Evolutionary conservation across 1,140 invertebrate genomes (phyloP).

Genomic region (Agrypnia vestita): DNA sequence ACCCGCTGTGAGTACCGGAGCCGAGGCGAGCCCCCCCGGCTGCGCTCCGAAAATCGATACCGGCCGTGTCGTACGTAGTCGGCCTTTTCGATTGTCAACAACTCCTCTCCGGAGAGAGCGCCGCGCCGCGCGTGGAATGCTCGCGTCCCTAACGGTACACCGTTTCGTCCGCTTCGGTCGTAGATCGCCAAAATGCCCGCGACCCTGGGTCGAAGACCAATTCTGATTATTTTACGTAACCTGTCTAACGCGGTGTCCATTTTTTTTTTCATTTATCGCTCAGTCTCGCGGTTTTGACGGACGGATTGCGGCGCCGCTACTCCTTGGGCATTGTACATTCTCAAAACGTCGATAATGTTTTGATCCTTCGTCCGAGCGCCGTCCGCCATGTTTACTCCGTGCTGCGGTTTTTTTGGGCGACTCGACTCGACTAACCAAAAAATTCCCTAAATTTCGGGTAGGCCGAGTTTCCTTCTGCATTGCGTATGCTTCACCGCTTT

Average conservation of each 20-base stretch:
- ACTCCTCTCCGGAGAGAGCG: conserved; percentile 6
- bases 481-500: conserved; percentile 19
- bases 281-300: no score
- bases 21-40: no score
- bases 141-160: background rate
- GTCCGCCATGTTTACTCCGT: background rate
- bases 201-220: no score
- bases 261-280: background rate
- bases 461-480: conserved; percentile 12
- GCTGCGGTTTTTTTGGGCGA: background rate
- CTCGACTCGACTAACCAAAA: background rate
- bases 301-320: no score
- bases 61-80: background rate
- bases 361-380: background rate
- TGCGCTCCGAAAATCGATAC: conserved; percentile 32
- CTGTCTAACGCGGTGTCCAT: no score
- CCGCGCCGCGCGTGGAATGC: background rate
- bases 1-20: conserved; percentile 79
- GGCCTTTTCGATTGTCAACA: background rate
- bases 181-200: no score
- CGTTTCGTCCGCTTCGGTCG: no score
- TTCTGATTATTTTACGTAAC: no score
- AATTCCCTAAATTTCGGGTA: background rate
- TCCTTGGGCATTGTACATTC: no score
- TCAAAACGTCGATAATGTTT: background rate